Evolutionary conservation across 2,888 invertebrate species (phyloP), one percentile per base, ranked within the genome.

Genomic region (Meandrusa payeni): DNA sequence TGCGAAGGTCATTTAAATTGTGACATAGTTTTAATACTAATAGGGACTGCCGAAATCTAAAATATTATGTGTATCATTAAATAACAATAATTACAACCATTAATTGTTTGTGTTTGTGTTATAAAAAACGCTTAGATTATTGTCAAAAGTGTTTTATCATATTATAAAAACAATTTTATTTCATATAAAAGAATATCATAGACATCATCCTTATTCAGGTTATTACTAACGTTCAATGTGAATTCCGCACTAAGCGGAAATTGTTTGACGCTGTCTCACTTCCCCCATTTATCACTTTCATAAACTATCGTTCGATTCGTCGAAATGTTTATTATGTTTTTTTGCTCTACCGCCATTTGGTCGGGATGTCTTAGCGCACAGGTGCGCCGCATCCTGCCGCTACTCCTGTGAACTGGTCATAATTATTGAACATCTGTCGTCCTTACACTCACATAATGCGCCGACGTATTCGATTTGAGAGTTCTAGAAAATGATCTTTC

Each of bases 341-440:
- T 77, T 81, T 76, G 73, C 75, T 61, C 62, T 53, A 55, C 58
- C 34, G 63, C 69, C 65, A 63, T 64, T 65, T 61, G 59, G 54
- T 54, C 57, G 52, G 67, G 62, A 68, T 70, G 64, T 22, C 60
- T 60, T 56, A 47, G 61, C 51, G 62, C 75, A 78, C 85, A 87
- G 86, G 85, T 87, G 86, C 72, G 61, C 59, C 52, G 64, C 82
- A 83, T 86, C 85, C 83, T 82, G 85, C 65, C 60, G 51, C 58
- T 55, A 59, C 67, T 60, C 61, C 61, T 63, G 64, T 60, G 64
- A 70, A 69, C 70, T 63, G 64, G 68, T 58, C 63, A 55, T 68
- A 68, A 75, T 75, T 76, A 69, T 64, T 61, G 67, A 73, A 81
- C 85, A 86, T 83, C 80, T 85, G 85, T 75, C 62, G 59, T 47